Base-by-base conservation (phyloP, 1,140 invertebrate species). In the Copidosoma floridanum region DNA sequence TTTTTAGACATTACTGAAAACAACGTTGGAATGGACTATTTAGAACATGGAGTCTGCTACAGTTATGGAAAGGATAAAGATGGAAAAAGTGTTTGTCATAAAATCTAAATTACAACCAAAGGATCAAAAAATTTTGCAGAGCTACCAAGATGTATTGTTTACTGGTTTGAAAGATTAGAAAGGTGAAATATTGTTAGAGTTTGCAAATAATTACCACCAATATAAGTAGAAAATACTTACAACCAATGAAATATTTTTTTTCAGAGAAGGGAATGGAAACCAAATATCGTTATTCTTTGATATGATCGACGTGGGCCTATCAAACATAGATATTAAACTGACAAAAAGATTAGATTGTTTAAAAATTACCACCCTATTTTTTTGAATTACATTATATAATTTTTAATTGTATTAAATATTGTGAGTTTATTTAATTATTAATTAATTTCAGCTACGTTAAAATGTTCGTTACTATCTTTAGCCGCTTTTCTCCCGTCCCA, bases 281-380 rank as follows among this genome's bases (percentile, higher is more conserved):
- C 85, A 85, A 73, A 86, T 97, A 61, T 90, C 92, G 3, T 72
- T 96, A 46, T 89, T 97, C 69, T 94, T 97, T 71, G 94, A 98
- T 77, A 90, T 97, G 88, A 84, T 86, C 29, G 89, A 89, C 20
- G 87, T 91, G 64, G 93, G 94, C 0, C 68, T 96, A 14, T 84
- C 85, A 4, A 94, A 95, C 69, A 83, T 97, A 85, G 94, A 97
- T 78, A 87, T 94, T 86, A 92, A 94, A 18, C 85, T 93, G 59
- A 89, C 86, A 0, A 89, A 89, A 69, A 95, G 52, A 94, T 97
- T 60, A 86, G 85, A 26, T 82, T 94, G 24, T 94, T 95, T 70
- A 95, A 96, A 77, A 80, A 82, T 29, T 95, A 97, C 74, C 97
- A 97, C 80, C 95, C 95, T 10, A 90, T 87, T 79, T 88, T 91